Conservation (phyloP, 1,140 invertebrate species). For the Colletes gigas region DNA sequence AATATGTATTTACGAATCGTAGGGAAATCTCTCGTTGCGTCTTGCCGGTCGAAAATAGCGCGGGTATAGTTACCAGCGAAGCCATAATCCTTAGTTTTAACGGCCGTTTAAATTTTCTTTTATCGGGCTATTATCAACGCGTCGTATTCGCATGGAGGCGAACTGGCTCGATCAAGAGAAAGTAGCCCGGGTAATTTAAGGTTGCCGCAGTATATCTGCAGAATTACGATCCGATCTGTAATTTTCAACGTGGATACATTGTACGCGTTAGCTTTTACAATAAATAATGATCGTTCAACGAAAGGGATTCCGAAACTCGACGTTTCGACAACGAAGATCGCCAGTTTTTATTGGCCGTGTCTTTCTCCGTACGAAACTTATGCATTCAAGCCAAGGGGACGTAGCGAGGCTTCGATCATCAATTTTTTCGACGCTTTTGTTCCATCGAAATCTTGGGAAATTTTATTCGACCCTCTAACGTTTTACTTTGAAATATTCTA, state of each 20-base stretch:
- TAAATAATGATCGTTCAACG: neutral
- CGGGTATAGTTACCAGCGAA: neutral
- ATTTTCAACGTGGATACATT: neutral
- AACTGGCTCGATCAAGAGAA: neutral
- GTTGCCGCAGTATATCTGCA: neutral
- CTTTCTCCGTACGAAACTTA: too few species aligned
- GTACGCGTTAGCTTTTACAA: neutral
- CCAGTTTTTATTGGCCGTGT: too few species aligned
- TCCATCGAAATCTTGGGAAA: too few species aligned
- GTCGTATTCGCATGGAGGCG: neutral
- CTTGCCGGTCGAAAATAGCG: neutral
- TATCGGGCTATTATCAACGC: conserved; percentile 10
- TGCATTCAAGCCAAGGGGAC: too few species aligned
- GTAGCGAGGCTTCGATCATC: too few species aligned
- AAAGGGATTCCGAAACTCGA: too few species aligned
- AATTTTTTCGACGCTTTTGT: too few species aligned
- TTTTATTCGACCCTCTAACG: too few species aligned
- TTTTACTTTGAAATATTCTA: too few species aligned
- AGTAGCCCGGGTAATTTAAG: neutral
- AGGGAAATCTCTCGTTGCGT: too few species aligned
- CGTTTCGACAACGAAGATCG: neutral
- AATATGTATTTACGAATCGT: too few species aligned
- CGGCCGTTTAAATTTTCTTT: neutral
- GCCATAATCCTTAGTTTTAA: conserved; percentile 7
- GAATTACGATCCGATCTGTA: neutral